These are phyloP conservation scores for Nesoenas mayeri DNA, from an alignment of 2,113 vertebrate species.

Conservation along the genomic window DNA sequence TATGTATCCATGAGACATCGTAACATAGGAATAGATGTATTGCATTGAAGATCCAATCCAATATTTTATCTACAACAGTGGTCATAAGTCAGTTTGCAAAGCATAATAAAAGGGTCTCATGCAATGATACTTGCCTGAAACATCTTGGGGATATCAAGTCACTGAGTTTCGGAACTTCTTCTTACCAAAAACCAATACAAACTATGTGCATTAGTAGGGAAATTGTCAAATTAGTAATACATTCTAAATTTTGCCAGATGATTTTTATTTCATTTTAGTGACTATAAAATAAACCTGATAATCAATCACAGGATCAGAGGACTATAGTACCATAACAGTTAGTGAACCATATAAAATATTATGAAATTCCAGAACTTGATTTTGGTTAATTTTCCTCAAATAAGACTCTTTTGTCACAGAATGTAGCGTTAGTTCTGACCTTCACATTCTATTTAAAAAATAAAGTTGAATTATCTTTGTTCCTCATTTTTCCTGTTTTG, in stretches of 20 bases:
- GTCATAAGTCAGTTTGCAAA: background rate
- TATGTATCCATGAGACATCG: background rate
- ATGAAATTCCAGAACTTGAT: background rate
- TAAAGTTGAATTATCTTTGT: background rate
- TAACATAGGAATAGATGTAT: background rate
- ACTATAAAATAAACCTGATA: background rate
- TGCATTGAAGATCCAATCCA: background rate
- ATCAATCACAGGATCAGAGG: background rate
- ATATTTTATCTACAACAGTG: background rate
- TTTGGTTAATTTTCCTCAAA: background rate
- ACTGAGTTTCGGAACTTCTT: background rate
- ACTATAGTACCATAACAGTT: background rate
- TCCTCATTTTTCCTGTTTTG: background rate
- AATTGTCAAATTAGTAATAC: background rate
- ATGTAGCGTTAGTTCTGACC: background rate
- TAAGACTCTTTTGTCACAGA: background rate
- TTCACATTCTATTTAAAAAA: background rate
- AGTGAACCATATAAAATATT: background rate
- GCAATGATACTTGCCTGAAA: background rate
- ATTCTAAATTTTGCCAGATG: background rate
- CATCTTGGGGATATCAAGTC: background rate
- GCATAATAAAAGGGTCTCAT: background rate
- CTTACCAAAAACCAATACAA: background rate
- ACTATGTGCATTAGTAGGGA: background rate
- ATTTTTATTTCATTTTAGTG: background rate